These are phyloP conservation scores for Pygoscelis antarcticus DNA, from an alignment of 2,113 vertebrate species.

Conservation along the genomic window DNA sequence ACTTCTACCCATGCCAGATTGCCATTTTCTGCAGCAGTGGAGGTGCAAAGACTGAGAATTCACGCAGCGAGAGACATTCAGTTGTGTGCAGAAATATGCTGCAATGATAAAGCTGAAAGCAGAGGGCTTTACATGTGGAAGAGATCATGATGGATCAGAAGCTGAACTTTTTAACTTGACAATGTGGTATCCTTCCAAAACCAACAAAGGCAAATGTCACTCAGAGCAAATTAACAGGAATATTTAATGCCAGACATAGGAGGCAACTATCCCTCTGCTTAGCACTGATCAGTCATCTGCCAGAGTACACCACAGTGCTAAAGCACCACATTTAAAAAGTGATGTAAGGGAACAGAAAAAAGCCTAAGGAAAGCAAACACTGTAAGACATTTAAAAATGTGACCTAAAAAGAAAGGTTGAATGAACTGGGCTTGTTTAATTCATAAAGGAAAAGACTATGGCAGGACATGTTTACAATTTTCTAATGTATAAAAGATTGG, in stretches of 20 bases:
- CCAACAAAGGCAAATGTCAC: not conserved
- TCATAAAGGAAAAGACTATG: not conserved
- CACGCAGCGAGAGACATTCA: not conserved
- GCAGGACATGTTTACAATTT: not conserved
- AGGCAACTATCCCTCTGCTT: not conserved
- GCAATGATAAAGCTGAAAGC: not conserved
- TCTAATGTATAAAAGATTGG: not conserved
- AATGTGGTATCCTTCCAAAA: conserved; percentile 10
- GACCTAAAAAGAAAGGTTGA: not conserved
- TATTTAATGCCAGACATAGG: not conserved
- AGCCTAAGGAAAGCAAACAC: not conserved
- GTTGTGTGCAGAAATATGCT: not conserved
- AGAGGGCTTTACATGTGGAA: not conserved
- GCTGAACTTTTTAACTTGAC: not conserved
- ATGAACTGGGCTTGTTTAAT: not conserved
- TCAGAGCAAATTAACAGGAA: not conserved
- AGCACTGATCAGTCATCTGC: not conserved
- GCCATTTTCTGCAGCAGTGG: not conserved
- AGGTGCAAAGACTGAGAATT: not conserved
- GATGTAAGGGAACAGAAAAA: not conserved
- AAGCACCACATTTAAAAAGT: not conserved
- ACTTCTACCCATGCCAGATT: not conserved
- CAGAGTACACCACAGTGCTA: not conserved
- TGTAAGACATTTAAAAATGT: not conserved
- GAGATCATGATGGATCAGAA: not conserved